A percentile compares a stretch with the other conserved stretches of the same genome.
Evolutionary conservation across 2,113 vertebrate species (phyloP).

Genomic region (Cheilinus undulatus): DNA sequence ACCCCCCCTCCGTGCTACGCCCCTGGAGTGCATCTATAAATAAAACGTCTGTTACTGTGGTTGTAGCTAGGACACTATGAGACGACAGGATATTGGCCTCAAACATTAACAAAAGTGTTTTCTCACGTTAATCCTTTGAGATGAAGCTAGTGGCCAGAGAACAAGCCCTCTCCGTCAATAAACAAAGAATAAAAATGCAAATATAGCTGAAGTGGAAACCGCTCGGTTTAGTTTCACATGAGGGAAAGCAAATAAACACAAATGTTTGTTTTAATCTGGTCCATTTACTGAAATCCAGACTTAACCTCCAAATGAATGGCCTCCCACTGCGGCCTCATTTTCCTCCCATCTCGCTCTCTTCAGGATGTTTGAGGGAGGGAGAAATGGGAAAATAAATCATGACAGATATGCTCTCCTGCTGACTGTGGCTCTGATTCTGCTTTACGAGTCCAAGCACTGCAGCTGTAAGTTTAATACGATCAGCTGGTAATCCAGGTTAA

Average conservation of each 20-base stretch:
- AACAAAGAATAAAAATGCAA: slow-evolving; percentile 39
- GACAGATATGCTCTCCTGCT: not conserved
- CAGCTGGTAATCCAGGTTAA: slow-evolving; percentile 52
- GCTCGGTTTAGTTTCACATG: slow-evolving; percentile 26
- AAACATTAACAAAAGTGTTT: slow-evolving; percentile 52
- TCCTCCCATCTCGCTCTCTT: not conserved
- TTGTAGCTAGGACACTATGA: not conserved
- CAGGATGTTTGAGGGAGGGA: not conserved
- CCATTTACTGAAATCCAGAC: slow-evolving; percentile 8
- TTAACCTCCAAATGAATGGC: not conserved
- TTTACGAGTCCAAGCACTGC: not conserved
- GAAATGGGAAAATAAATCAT: not conserved
- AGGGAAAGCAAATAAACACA: slow-evolving; percentile 32
- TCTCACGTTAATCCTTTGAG: slow-evolving; percentile 47
- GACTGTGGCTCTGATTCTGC: not conserved
- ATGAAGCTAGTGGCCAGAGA: slow-evolving; percentile 21
- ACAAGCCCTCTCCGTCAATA: slow-evolving; percentile 22
- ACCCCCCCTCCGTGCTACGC: too few species aligned
- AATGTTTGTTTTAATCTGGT: slow-evolving; percentile 10
- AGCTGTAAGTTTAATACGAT: slow-evolving; percentile 54
- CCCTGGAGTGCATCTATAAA: not conserved
- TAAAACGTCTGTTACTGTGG: not conserved
- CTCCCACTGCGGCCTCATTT: slow-evolving; percentile 5
- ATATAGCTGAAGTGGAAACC: slow-evolving; percentile 29
- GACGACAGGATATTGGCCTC: slow-evolving; percentile 50